phyloP scores from a whole-genome alignment of 2,888 invertebrate species.

The Xylocampa areola region DNA sequence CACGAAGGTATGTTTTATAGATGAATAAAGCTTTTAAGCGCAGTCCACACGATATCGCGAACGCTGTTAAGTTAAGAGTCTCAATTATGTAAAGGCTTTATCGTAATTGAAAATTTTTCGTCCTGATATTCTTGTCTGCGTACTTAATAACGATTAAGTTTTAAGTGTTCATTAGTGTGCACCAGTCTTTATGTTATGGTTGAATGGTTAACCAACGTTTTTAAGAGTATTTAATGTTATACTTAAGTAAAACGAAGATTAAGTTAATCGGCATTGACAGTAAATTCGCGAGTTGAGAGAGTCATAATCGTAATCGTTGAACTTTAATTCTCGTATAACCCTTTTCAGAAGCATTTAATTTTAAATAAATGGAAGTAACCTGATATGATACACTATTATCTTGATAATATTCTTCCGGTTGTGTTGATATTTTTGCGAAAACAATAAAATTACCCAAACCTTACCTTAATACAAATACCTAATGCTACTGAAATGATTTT shows the following conservation, averaged over 20 bases:
- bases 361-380: background rate
- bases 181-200: constrained; percentile 37
- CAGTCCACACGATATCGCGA: constrained; percentile 57
- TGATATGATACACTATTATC: background rate
- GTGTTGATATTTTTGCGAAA: background rate
- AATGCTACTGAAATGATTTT: background rate
- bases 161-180: constrained; percentile 62
- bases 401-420: background rate
- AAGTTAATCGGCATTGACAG: constrained; percentile 24
- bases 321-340: background rate
- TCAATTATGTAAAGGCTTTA: constrained; percentile 62
- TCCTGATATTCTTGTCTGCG: constrained; percentile 50
- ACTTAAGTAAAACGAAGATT: constrained; percentile 30
- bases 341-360: background rate
- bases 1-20: constrained; percentile 34
- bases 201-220: constrained; percentile 35
- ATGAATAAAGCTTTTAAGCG: constrained; percentile 59
- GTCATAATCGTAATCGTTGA: constrained; percentile 5
- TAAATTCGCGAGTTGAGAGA: constrained; percentile 17
- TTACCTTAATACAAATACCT: no score
- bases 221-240: constrained; percentile 35
- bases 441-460: no score
- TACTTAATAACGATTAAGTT: constrained; percentile 56
- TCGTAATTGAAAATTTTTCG: constrained; percentile 59
- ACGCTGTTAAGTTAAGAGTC: constrained; percentile 56